Percentiles rank a stretch among this genome's conserved stretches.
phyloP scores from a whole-genome alignment of 2,797 vertebrate genomes.

The Distichodus sexfasciatus region DNA sequence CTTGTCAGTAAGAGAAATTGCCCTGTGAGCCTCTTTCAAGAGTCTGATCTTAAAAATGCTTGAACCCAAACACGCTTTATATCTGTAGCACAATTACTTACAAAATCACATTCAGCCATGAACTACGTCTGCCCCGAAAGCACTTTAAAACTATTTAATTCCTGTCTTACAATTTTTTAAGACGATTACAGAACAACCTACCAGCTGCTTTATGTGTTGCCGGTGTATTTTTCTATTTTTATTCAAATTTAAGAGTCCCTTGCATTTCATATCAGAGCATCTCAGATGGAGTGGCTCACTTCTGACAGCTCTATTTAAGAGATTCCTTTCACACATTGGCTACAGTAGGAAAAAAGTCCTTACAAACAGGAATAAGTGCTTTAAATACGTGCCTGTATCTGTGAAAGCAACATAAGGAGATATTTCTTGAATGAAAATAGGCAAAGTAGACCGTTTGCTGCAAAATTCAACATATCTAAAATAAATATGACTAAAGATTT shows the following conservation, averaged over 20 bases:
- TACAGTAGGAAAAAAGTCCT: not conserved
- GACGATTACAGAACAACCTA: not conserved
- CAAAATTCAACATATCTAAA: too few species aligned
- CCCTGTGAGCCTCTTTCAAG: not conserved
- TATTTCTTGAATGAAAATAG: not conserved
- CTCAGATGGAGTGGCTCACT: not conserved
- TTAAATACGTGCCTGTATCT: too few species aligned
- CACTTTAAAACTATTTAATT: not conserved
- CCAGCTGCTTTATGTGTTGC: not conserved
- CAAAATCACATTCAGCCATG: not conserved
- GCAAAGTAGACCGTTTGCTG: not conserved
- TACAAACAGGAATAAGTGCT: not conserved
- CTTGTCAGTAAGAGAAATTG: not conserved
- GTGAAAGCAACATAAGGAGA: not conserved
- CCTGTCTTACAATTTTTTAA: not conserved
- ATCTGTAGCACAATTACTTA: slow-evolving; percentile 5
- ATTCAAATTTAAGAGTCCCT: not conserved
- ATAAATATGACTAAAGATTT: too few species aligned
- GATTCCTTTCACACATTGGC: not conserved
- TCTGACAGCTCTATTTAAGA: slow-evolving; percentile 6
- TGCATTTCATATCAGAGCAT: not conserved
- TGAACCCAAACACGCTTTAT: not conserved
- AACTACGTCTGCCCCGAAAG: not conserved
- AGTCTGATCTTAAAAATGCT: not conserved
- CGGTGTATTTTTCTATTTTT: not conserved